Base-by-base conservation (phyloP, 2,888 invertebrate genomes). In the Clunio marinus region DNA sequence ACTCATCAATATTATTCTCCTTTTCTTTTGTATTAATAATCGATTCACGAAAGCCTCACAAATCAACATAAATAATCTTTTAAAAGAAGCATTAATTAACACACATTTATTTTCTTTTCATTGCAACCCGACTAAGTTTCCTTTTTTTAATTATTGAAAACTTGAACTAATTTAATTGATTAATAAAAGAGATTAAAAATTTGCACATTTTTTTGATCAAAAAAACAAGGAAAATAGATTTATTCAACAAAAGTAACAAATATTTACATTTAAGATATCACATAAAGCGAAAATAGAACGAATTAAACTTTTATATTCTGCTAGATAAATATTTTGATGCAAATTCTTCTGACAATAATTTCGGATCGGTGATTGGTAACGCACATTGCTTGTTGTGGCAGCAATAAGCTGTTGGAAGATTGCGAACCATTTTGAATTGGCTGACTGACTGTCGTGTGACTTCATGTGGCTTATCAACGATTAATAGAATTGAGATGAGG, bases 341-440 rank as follows among this genome's bases (percentile, higher is more conserved):
- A 51, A 66, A 66, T 46, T 69, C 65, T 24, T 63, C 46, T 2
- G 20, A 10, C 4, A 70, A 25, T 27, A 65, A 15, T 25, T 71
- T 71, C 0, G 77, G 76, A 71, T 77, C 76, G 1, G 78, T 79
- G 0, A 79, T 74, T 1, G 79, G 79, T 73, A 79, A 74, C 24
- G 75, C 76, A 67, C 79, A 79, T 5, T 76, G 75, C 27, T 76
- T 76, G 70, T 79, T 76, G 35, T 79, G 79, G 59, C 79, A 79
- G 67, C 78, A 75, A 63, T 79, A 79, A 13, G 77, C 79, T 0
- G 79, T 77, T 2, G 79, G 74, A 68, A 76, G 74, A 8, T 75
- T 75, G 60, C 76, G 74, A 17, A 79, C 71, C 77, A 78, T 78
- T 73, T 77, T 78, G 57, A 77, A 79, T 71, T 78, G 77, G 0